These are phyloP conservation scores for Pararge aegeria DNA, from an alignment of 1,140 invertebrate genomes.

Conservation along the genomic window DNA sequence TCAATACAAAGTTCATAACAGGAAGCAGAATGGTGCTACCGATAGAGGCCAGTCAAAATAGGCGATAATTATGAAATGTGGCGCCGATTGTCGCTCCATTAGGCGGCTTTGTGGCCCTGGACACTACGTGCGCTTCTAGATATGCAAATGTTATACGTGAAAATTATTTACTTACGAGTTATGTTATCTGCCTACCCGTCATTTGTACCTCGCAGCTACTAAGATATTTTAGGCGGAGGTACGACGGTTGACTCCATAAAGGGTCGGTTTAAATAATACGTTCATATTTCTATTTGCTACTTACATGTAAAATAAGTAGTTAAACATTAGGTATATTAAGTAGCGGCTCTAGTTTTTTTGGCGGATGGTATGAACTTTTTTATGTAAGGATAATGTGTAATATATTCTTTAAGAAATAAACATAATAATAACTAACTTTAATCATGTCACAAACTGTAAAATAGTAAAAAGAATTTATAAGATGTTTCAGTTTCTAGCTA, in stretches of 20 bases:
- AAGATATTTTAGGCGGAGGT: not conserved
- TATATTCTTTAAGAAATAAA: no score
- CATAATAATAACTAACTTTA: no score
- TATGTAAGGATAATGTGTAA: no score
- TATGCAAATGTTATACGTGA: slow-evolving; percentile 60
- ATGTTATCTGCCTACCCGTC: slow-evolving; percentile 8
- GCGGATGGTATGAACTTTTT: no score
- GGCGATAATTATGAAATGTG: slow-evolving; percentile 77
- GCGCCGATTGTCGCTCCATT: slow-evolving; percentile 72
- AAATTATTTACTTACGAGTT: slow-evolving; percentile 36
- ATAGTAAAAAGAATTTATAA: no score
- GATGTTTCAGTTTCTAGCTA: no score
- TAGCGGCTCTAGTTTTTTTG: no score
- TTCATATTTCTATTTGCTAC: not conserved
- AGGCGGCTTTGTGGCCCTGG: slow-evolving; percentile 61
- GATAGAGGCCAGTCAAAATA: slow-evolving; percentile 73
- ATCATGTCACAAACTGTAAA: no score
- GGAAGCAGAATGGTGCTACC: slow-evolving; percentile 44
- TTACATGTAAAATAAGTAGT: no score
- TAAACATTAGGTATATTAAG: no score
- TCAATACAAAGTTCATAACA: slow-evolving; percentile 38
- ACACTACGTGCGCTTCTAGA: slow-evolving; percentile 53
- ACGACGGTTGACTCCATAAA: not conserved
- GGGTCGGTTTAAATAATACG: not conserved
- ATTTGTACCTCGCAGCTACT: slow-evolving; percentile 4